Evolutionary conservation across 92 coral and sea anemone species (phyloP).

Genomic region (Porites cylindrica): DNA sequence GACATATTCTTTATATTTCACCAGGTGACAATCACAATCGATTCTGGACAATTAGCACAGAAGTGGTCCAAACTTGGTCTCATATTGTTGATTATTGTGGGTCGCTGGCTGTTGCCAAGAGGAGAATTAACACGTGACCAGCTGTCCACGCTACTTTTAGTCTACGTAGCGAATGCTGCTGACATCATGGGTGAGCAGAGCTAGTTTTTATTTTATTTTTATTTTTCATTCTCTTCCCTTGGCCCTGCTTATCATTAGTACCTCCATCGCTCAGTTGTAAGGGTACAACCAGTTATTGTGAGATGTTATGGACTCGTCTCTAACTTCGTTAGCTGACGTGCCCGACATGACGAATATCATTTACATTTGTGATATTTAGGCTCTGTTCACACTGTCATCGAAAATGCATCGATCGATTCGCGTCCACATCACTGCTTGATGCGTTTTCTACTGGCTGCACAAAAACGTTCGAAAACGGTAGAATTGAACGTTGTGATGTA

Average conservation of each 20-base stretch:
- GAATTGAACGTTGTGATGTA: too few relatives aligned
- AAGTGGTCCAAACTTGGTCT: conserved; percentile 96
- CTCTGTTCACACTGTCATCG: too few relatives aligned
- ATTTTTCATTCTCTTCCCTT: neutral
- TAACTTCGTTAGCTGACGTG: too few relatives aligned
- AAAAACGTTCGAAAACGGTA: too few relatives aligned
- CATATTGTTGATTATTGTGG: conserved; percentile 88
- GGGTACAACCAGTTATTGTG: too few relatives aligned
- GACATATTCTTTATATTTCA: neutral
- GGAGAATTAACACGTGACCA: conserved; percentile 99
- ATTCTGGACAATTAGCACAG: conserved; percentile 74
- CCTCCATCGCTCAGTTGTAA: too few relatives aligned
- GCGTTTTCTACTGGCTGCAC: too few relatives aligned
- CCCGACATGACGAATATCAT: too few relatives aligned
- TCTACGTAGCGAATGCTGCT: conserved; percentile 98
- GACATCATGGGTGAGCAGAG: conserved; percentile 92
- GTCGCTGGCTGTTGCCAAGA: conserved; percentile 97
- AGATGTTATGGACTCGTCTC: too few relatives aligned
- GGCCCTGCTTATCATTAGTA: neutral
- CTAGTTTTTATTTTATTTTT: neutral
- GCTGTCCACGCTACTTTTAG: conserved; percentile 90
- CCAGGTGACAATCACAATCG: conserved; percentile 67
- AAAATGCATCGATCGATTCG: too few relatives aligned
- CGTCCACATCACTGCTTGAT: too few relatives aligned
- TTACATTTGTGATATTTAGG: too few relatives aligned